These are phyloP conservation scores for Actinostola sp. DNA, from an alignment of 92 coral and sea anemone genomes.

Conservation along the genomic window DNA sequence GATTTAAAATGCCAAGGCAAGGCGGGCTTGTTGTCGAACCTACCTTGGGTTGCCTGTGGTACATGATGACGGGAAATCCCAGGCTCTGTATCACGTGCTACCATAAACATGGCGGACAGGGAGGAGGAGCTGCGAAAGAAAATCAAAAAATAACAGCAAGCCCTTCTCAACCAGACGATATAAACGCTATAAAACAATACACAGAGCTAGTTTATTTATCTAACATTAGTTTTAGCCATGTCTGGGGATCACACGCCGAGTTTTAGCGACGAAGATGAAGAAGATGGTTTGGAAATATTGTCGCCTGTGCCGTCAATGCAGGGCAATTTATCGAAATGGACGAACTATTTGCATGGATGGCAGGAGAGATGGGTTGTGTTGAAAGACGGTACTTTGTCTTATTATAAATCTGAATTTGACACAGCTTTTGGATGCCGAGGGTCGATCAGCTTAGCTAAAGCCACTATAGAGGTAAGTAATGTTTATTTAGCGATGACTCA, in stretches of 20 bases:
- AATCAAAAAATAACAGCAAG: constrained; percentile 4
- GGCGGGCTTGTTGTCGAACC: no score
- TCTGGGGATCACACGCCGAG: constrained; percentile 95
- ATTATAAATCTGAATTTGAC: constrained; percentile 89
- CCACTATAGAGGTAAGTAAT: constrained; percentile 78
- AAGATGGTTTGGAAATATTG: constrained; percentile 69
- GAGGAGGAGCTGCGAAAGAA: constrained; percentile 58
- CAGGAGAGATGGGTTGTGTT: constrained; percentile 95
- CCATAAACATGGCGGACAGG: constrained; percentile 81
- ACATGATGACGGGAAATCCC: background rate
- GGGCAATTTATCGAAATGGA: constrained; percentile 95
- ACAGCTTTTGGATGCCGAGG: constrained; percentile 96
- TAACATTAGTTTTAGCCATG: constrained; percentile 45
- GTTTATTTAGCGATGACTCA: background rate
- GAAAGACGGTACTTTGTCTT: constrained; percentile 84
- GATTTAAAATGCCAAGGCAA: no score
- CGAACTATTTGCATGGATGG: constrained; percentile 98
- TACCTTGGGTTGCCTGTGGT: constrained; percentile 20
- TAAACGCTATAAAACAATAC: background rate
- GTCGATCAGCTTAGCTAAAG: constrained; percentile 89
- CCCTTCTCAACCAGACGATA: background rate
- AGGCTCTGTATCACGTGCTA: constrained; percentile 35
- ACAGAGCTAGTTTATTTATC: constrained; percentile 1
- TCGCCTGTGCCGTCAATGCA: constrained; percentile 78
- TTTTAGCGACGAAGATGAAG: constrained; percentile 92